Evolutionary conservation across 2,888 invertebrate genomes (phyloP).

Genomic region (Rhimphoctona megacephalus): DNA sequence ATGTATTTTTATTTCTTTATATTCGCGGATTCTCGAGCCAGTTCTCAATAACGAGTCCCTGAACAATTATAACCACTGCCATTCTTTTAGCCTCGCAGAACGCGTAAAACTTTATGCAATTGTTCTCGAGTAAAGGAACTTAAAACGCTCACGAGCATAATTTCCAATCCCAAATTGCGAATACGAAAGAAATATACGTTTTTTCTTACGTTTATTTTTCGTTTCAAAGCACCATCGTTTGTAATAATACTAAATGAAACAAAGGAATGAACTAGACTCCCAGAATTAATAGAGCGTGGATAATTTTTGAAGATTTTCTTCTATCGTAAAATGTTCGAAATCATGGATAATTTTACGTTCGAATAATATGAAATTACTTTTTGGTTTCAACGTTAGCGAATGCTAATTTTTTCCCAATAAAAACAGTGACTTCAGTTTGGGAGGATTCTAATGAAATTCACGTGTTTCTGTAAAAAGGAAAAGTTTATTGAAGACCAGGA

Average conservation of each 20-base stretch:
- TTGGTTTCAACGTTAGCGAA: too few species aligned
- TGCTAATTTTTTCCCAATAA: not conserved
- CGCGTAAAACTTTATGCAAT: conserved; percentile 6
- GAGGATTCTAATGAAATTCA: not conserved
- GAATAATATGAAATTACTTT: too few species aligned
- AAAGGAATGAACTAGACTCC: not conserved
- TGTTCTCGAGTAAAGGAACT: not conserved
- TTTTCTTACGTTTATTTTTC: not conserved
- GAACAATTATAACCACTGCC: conserved; percentile 15
- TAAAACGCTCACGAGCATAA: not conserved
- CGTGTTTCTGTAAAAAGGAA: not conserved
- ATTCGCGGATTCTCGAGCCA: not conserved
- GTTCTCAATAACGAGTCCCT: conserved; percentile 15
- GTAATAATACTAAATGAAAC: not conserved
- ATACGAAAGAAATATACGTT: not conserved
- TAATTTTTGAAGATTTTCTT: not conserved
- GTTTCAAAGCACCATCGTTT: not conserved
- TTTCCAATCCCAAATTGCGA: not conserved
- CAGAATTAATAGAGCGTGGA: not conserved
- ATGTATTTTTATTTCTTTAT: conserved; percentile 16
- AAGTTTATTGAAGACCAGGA: too few species aligned
- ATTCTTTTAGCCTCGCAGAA: not conserved
- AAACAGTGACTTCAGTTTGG: not conserved
- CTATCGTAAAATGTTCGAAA: not conserved
- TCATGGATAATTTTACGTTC: too few species aligned